Evolutionary conservation across 2,888 invertebrate species (phyloP).

Genomic region (Bellardia bayeri): DNA sequence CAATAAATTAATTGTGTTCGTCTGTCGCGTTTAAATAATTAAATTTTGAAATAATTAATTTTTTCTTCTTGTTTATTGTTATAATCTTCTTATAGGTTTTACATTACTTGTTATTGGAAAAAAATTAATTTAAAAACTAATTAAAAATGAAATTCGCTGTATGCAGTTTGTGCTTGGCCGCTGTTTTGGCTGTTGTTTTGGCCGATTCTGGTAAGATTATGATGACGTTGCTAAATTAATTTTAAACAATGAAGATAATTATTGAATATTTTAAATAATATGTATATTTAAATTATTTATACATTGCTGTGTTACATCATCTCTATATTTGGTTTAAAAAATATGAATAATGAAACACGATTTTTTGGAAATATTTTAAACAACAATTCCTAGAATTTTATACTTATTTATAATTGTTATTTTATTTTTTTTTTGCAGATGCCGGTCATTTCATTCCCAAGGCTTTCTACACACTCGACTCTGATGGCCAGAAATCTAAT

Average conservation of each 20-base stretch:
- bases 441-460: constrained; percentile 80
- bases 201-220: constrained; percentile 79
- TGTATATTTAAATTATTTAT: constrained; percentile 29
- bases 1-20: neutral
- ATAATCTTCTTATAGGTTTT: constrained; percentile 51
- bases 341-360: neutral
- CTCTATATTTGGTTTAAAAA: constrained; percentile 29
- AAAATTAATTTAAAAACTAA: constrained; percentile 37
- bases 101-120: neutral
- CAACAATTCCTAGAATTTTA: constrained; percentile 41
- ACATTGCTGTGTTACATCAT: constrained; percentile 57
- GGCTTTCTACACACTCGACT: constrained; percentile 80
- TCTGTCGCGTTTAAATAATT: constrained; percentile 25
- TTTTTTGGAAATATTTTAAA: neutral
- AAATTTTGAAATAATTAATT: constrained; percentile 26
- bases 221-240: constrained; percentile 13
- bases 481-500: constrained; percentile 80
- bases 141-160: constrained; percentile 78
- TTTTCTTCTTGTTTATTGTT: constrained; percentile 12
- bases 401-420: constrained; percentile 8
- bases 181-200: constrained; percentile 74
- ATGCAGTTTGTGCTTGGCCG: constrained; percentile 71
- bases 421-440: constrained; percentile 73
- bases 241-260: constrained; percentile 7
- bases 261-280: constrained; percentile 25